A percentile compares a stretch with the other conserved stretches of the same genome.
phyloP scores from a whole-genome alignment of 2,113 vertebrate species.

The Prionailurus bengalensis region DNA sequence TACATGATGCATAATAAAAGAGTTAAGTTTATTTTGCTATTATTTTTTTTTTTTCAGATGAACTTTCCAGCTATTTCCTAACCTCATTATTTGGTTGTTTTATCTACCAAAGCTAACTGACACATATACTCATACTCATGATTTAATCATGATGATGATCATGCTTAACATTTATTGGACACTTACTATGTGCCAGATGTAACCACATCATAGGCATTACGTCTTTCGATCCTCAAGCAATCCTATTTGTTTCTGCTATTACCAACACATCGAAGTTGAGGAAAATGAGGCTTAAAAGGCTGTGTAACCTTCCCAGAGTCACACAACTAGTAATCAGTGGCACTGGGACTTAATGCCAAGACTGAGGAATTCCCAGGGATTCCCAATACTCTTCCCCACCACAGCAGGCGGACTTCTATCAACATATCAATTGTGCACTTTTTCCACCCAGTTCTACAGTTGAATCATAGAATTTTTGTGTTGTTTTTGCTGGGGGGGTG shows the following conservation, averaged over 20 bases:
- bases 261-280: background rate
- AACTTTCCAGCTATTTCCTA: conserved; percentile 40
- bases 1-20: background rate
- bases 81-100: conserved; percentile 9
- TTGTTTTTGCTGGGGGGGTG: background rate
- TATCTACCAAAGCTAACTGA: conserved; percentile 31
- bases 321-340: background rate
- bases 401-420: background rate
- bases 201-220: background rate
- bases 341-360: background rate
- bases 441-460: background rate
- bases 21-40: background rate
- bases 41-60: conserved; percentile 27
- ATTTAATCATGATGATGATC: conserved; percentile 1
- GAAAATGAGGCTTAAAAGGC: background rate
- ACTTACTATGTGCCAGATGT: background rate
- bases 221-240: background rate
- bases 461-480: background rate
- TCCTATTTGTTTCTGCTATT: background rate
- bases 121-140: background rate
- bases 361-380: background rate
- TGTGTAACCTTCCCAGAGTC: background rate
- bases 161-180: background rate
- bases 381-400: background rate
- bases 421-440: background rate